phyloP scores from a whole-genome alignment of 2,888 invertebrate genomes.

The Phalera bucephala region DNA sequence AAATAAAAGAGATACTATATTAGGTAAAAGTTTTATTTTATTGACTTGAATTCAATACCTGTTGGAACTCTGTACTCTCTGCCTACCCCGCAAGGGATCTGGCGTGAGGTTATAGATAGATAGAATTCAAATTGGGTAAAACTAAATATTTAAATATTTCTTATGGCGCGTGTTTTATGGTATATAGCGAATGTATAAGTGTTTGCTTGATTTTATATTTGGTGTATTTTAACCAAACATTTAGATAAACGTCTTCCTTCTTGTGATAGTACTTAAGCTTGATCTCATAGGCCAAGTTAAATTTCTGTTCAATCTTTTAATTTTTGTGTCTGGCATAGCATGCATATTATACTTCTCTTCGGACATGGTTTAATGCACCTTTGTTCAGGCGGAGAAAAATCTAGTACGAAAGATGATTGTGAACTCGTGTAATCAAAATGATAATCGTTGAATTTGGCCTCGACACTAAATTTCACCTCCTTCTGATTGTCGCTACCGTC shows the following conservation, averaged over 20 bases:
- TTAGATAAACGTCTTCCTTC: constrained; percentile 3
- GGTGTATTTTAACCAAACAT: constrained; percentile 13
- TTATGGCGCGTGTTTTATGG: constrained; percentile 4
- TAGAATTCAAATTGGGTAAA: too few relatives aligned
- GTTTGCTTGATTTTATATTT: constrained; percentile 11
- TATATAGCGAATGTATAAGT: constrained; percentile 3
- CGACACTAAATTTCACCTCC: constrained; percentile 59
- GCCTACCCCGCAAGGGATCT: too few relatives aligned
- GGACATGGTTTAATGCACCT: constrained; percentile 56
- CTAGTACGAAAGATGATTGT: constrained; percentile 67
- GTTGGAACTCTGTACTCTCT: too few relatives aligned
- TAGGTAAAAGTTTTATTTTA: too few relatives aligned
- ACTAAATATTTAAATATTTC: too few relatives aligned
- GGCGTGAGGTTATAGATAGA: too few relatives aligned
- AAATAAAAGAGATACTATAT: too few relatives aligned
- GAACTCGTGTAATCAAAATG: constrained; percentile 74
- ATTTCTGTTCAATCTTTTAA: constrained; percentile 1
- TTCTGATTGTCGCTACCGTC: constrained; percentile 25
- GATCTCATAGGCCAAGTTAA: not conserved
- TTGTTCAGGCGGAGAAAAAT: constrained; percentile 68
- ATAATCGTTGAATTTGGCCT: constrained; percentile 73
- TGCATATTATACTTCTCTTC: constrained; percentile 48
- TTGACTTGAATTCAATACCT: too few relatives aligned
- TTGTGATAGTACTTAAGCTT: not conserved
- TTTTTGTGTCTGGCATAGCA: constrained; percentile 31